Percentiles rank a stretch among this genome's conserved stretches.
phyloP scores from a whole-genome alignment of 2,888 invertebrate genomes.

The Entomobrya proxima region DNA sequence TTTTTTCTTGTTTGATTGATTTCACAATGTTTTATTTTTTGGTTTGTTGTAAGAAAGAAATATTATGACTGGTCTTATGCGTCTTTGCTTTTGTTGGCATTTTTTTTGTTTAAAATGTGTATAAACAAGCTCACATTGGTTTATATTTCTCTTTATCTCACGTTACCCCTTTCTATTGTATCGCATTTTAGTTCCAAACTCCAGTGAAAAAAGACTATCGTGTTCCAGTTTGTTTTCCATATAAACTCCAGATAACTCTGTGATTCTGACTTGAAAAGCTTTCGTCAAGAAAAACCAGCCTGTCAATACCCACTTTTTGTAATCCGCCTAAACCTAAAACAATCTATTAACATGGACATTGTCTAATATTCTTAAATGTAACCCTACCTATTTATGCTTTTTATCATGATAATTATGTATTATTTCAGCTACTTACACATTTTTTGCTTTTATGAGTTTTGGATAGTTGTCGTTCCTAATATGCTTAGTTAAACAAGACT shows the following conservation, averaged over 20 bases:
- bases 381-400: background rate
- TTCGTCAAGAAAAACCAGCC: background rate
- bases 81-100: background rate
- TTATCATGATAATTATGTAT: background rate
- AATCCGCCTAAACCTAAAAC: background rate
- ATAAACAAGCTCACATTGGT: constrained; percentile 14
- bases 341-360: background rate
- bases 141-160: background rate
- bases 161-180: background rate
- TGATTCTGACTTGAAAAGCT: background rate
- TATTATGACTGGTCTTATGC: background rate
- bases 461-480: background rate
- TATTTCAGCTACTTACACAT: background rate
- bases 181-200: background rate
- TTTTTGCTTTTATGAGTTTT: background rate
- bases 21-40: background rate
- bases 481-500: background rate
- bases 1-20: background rate
- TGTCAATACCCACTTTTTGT: constrained; percentile 6
- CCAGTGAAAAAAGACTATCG: background rate
- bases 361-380: background rate
- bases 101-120: background rate
- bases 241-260: background rate
- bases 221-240: background rate
- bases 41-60: background rate